Evolutionary conservation across 2,888 invertebrate genomes (phyloP).

Genomic region (Diadromus collaris): DNA sequence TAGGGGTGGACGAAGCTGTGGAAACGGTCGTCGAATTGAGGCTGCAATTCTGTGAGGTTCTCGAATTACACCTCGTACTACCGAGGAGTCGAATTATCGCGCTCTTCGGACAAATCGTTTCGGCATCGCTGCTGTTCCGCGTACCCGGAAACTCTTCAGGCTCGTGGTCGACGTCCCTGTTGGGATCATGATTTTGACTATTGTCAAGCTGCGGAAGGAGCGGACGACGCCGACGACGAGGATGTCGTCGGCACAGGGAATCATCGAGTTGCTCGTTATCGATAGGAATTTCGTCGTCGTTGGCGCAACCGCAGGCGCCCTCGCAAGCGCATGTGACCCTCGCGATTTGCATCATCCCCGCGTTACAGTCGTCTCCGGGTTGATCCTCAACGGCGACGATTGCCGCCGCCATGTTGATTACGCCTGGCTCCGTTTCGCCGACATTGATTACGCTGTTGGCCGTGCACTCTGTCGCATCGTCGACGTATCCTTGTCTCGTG

Average conservation of each 20-base stretch:
- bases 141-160: not conserved
- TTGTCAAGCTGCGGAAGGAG: slow-evolving; percentile 20
- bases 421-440: slow-evolving; percentile 22
- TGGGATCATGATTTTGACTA: slow-evolving; percentile 19
- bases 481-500: slow-evolving; percentile 68
- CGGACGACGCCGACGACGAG: slow-evolving; percentile 24
- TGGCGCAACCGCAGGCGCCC: slow-evolving; percentile 75
- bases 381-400: slow-evolving; percentile 29
- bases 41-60: slow-evolving; percentile 57
- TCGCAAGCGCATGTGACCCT: slow-evolving; percentile 69
- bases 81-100: slow-evolving; percentile 66
- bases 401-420: slow-evolving; percentile 20
- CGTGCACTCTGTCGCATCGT: slow-evolving; percentile 58
- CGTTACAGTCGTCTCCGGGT: slow-evolving; percentile 2
- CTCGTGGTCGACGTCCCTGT: slow-evolving; percentile 7
- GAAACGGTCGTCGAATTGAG: slow-evolving; percentile 63
- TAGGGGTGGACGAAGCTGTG: slow-evolving; percentile 66
- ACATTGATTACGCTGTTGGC: slow-evolving; percentile 26
- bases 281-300: slow-evolving; percentile 5
- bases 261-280: slow-evolving; percentile 22
- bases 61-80: slow-evolving; percentile 56
- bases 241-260: slow-evolving; percentile 5
- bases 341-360: not conserved
- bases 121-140: slow-evolving; percentile 37
- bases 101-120: slow-evolving; percentile 56